These are phyloP conservation scores for Falco cherrug DNA, from an alignment of 2,797 vertebrate genomes.

Conservation along the genomic window DNA sequence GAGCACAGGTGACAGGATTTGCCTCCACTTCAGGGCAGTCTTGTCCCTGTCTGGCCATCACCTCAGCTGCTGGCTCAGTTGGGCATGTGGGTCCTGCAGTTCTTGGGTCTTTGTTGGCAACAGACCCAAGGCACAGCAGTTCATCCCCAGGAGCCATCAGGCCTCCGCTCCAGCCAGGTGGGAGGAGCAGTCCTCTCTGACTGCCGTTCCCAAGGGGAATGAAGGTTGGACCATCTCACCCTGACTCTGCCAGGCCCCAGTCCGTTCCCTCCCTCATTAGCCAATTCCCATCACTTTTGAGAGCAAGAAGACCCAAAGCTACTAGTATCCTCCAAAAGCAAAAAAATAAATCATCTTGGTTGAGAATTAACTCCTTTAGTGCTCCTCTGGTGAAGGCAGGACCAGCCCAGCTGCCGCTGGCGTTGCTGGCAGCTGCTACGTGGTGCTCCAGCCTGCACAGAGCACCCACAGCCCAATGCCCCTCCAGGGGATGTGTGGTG, in stretches of 20 bases:
- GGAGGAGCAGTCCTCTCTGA: background rate
- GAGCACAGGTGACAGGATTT: background rate
- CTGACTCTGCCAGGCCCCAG: background rate
- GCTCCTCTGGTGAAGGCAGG: background rate
- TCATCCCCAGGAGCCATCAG: background rate
- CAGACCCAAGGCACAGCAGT: background rate
- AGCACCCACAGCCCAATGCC: background rate
- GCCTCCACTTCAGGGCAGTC: background rate
- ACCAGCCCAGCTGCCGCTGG: background rate
- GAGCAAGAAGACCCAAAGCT: background rate
- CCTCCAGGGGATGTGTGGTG: background rate
- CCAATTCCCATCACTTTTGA: background rate
- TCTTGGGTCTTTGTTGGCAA: background rate
- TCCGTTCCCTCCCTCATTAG: background rate
- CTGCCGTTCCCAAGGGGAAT: background rate
- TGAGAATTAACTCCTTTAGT: background rate
- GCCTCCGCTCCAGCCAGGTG: rapidly evolving
- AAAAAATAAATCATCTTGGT: background rate
- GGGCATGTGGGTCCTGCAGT: background rate
- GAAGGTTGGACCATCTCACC: background rate
- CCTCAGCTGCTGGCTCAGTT: background rate
- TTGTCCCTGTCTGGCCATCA: background rate
- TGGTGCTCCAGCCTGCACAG: background rate
- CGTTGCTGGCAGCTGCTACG: background rate
- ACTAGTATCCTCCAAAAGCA: background rate